Conservation (phyloP, 2,797 vertebrate species). For the Mus minutoides region DNA sequence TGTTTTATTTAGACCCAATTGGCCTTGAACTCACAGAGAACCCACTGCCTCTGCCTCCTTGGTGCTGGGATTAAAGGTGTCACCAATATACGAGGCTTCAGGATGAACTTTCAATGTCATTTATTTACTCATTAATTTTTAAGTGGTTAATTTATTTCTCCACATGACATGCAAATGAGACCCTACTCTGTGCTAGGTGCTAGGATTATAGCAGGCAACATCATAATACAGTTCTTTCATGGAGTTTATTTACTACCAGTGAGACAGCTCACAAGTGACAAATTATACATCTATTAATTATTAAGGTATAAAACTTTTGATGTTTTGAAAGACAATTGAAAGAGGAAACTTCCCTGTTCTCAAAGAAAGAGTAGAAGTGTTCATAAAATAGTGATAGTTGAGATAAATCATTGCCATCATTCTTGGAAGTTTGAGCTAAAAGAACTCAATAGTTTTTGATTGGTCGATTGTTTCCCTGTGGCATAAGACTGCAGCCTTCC, state of each 20-base stretch:
- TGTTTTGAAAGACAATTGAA: conserved; percentile 21
- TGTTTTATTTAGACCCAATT: not conserved
- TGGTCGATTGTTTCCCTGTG: not conserved
- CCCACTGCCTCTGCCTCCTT: not conserved
- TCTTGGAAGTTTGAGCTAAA: conserved; percentile 1
- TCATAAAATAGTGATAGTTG: not conserved
- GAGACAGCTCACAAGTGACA: not conserved
- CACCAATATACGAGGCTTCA: not conserved
- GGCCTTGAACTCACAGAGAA: not conserved
- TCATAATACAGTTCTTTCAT: conserved; percentile 19
- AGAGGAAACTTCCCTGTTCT: not conserved
- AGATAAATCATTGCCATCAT: not conserved
- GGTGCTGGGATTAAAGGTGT: not conserved
- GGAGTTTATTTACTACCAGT: conserved; percentile 13
- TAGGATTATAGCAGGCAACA: not conserved
- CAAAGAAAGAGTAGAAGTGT: not conserved
- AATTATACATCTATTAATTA: conserved; percentile 22
- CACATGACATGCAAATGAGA: conserved; percentile 9
- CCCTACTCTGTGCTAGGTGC: not conserved
- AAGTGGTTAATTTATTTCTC: conserved; percentile 4
- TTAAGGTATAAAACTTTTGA: not conserved
- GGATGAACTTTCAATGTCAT: not conserved
- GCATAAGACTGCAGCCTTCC: not conserved
- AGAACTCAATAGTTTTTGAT: conserved; percentile 7
- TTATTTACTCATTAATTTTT: conserved; percentile 19